A percentile compares a stretch with the other conserved stretches of the same genome.
Conservation (phyloP, 2,113 vertebrate genomes). For the Pygoscelis adeliae region DNA sequence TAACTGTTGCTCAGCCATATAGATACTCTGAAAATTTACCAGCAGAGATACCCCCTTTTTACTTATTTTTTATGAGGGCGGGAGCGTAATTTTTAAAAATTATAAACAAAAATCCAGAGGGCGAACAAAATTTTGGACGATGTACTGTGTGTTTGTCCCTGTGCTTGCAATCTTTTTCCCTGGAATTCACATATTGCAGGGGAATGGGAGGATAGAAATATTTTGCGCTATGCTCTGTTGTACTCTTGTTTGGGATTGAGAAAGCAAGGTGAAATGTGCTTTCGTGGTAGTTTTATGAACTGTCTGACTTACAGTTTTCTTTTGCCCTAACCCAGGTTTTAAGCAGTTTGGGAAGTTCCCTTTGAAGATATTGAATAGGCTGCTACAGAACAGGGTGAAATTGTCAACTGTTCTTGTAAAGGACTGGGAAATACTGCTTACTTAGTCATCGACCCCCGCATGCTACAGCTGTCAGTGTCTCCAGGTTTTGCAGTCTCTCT, state of each 20-base stretch:
- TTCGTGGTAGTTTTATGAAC: background rate
- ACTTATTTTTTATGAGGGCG: background rate
- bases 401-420: background rate
- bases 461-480: constrained; percentile 22
- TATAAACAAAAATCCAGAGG: background rate
- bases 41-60: background rate
- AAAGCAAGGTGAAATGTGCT: background rate
- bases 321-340: background rate
- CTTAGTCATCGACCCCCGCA: background rate
- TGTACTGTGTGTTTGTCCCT: background rate
- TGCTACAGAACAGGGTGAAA: constrained; percentile 4
- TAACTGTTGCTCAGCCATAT: background rate
- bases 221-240: background rate
- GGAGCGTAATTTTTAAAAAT: background rate
- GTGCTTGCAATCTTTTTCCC: background rate
- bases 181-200: background rate
- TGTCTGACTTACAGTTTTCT: background rate
- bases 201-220: background rate
- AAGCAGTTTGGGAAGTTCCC: background rate
- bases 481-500: background rate
- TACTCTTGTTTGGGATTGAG: background rate
- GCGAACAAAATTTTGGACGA: background rate
- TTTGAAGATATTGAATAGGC: background rate
- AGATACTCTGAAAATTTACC: background rate
- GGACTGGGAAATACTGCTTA: background rate